These are phyloP conservation scores for Pterophyllum scalare DNA, from an alignment of 2,113 vertebrate species.

Conservation along the genomic window DNA sequence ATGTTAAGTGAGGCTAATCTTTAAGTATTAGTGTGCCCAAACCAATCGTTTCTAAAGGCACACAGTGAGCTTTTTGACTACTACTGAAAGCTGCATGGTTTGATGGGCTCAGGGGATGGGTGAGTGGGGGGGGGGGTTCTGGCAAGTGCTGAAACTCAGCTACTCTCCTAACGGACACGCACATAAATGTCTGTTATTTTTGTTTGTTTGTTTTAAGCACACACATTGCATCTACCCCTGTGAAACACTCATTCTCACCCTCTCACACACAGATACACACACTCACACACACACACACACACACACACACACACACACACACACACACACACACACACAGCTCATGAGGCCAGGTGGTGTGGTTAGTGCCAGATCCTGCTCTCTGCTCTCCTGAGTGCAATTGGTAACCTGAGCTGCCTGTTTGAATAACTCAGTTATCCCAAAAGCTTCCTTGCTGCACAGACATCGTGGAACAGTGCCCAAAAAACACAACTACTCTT, in stretches of 20 bases:
- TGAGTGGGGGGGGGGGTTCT: slow-evolving; percentile 5
- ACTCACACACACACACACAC: slow-evolving; percentile 8
- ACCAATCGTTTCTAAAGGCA: slow-evolving; percentile 54
- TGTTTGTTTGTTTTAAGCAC: slow-evolving; percentile 38
- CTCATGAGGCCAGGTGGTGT: slow-evolving; percentile 65
- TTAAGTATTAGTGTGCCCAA: slow-evolving; percentile 42
- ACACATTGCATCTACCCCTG: slow-evolving; percentile 4
- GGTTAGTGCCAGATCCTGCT: slow-evolving; percentile 70
- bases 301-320: slow-evolving; percentile 12
- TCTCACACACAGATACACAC: slow-evolving; percentile 2
- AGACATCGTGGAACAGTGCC: slow-evolving; percentile 54
- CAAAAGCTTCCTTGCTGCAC: slow-evolving; percentile 61
- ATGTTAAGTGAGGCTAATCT: slow-evolving; percentile 64
- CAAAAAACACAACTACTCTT: slow-evolving; percentile 55
- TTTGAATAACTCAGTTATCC: slow-evolving; percentile 75
- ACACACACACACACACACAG: slow-evolving; percentile 21
- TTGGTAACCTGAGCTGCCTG: slow-evolving; percentile 77
- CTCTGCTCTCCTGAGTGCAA: slow-evolving; percentile 74
- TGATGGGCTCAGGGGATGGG: slow-evolving; percentile 19
- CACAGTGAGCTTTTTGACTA: slow-evolving; percentile 46
- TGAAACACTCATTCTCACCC: background rate
- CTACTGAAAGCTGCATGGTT: slow-evolving; percentile 32
- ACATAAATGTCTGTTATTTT: slow-evolving; percentile 26
- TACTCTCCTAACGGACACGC: slow-evolving; percentile 29
- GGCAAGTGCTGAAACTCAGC: slow-evolving; percentile 33